Percentiles rank a stretch among this genome's conserved stretches.
Conservation (phyloP, 2,888 invertebrate species). For the Perithous albicinctus region DNA sequence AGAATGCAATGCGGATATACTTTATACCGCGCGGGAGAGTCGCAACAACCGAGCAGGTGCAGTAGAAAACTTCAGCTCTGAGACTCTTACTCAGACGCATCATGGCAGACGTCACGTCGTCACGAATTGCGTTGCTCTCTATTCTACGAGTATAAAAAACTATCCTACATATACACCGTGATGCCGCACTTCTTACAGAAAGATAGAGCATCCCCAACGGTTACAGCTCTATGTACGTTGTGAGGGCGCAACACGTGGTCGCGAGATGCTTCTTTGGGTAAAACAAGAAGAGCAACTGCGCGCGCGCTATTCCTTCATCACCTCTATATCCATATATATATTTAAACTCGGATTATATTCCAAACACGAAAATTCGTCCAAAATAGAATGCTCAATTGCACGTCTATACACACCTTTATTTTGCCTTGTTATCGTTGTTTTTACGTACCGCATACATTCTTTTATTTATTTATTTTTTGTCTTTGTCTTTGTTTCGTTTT, state of each 20-base stretch:
- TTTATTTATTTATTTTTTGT: too few species aligned
- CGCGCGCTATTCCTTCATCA: neutral
- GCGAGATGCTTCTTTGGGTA: conserved; percentile 34
- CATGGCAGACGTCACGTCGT: neutral
- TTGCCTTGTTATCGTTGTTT: too few species aligned
- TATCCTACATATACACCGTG: neutral
- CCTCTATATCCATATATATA: neutral
- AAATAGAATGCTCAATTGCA: neutral
- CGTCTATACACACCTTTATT: neutral
- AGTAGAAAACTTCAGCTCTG: neutral
- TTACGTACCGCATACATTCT: too few species aligned
- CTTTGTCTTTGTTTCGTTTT: too few species aligned
- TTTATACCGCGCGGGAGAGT: neutral
- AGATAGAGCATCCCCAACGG: conserved; percentile 3
- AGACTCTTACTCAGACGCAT: neutral
- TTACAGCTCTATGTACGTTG: conserved; percentile 14
- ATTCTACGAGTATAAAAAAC: conserved; percentile 6
- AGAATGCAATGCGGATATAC: neutral
- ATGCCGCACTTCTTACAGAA: neutral
- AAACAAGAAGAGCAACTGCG: conserved; percentile 42
- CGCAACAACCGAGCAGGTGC: neutral
- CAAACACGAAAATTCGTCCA: neutral
- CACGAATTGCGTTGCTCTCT: conserved; percentile 1
- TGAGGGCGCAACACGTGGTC: conserved; percentile 50
- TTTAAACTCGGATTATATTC: neutral